Conservation (phyloP, 2,797 vertebrate genomes). For the Hydrophis major region DNA sequence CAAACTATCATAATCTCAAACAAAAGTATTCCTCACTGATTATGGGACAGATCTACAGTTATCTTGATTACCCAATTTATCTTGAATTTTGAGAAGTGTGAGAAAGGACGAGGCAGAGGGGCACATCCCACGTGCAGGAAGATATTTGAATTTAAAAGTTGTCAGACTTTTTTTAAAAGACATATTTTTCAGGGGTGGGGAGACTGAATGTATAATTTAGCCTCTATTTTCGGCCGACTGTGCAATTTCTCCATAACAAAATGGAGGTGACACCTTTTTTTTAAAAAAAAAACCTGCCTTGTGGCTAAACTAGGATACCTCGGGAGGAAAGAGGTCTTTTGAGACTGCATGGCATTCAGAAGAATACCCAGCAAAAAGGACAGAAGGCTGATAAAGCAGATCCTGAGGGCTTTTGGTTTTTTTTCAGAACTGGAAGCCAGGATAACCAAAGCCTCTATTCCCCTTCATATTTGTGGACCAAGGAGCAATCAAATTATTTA, state of each 20-base stretch:
- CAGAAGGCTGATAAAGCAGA: background rate
- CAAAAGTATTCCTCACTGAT: slow-evolving; percentile 1
- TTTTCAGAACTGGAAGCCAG: background rate
- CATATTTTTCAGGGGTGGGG: too few species aligned
- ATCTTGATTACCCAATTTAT: background rate
- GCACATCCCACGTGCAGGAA: background rate
- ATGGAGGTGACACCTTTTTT: background rate
- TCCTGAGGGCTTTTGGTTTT: too few species aligned
- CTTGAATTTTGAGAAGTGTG: slow-evolving; percentile 30
- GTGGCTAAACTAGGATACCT: background rate
- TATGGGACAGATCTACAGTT: slow-evolving; percentile 7
- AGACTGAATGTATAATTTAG: background rate
- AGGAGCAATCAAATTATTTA: background rate
- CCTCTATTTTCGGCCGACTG: background rate
- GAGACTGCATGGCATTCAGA: background rate
- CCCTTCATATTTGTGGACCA: too few species aligned
- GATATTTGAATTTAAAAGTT: slow-evolving; percentile 13
- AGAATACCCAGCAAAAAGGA: background rate
- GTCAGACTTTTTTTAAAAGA: background rate
- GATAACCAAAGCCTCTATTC: background rate
- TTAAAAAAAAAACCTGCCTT: background rate
- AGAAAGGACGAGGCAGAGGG: slow-evolving; percentile 37
- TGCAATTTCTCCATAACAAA: slow-evolving; percentile 9
- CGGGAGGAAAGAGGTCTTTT: background rate
- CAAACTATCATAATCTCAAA: background rate